Percentiles rank a stretch among this genome's conserved stretches.
phyloP scores from a whole-genome alignment of 2,797 vertebrate species.

The Avahi laniger region DNA sequence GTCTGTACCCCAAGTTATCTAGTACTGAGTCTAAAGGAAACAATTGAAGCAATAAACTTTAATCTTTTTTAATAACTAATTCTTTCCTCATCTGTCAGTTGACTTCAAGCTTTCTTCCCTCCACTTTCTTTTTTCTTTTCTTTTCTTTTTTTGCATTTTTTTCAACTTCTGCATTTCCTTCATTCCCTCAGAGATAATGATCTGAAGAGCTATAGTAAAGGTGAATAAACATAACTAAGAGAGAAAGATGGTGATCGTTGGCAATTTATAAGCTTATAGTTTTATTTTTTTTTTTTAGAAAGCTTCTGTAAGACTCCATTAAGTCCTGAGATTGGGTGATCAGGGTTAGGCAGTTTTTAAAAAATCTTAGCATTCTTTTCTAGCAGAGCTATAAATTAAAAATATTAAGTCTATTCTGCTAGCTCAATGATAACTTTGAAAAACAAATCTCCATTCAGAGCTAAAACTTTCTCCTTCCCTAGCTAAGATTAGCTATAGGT shows the following conservation, averaged over 20 bases:
- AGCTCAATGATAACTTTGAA: not conserved
- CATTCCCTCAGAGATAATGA: not conserved
- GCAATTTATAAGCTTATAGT: not conserved
- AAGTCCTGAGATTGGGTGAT: not conserved
- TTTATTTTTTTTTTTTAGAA: constrained; percentile 11
- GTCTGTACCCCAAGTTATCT: not conserved
- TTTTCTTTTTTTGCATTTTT: not conserved
- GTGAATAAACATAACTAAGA: not conserved
- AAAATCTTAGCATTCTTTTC: not conserved
- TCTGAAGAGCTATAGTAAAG: not conserved
- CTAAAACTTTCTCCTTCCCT: not conserved
- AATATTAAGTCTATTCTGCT: not conserved
- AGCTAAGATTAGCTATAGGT: not conserved
- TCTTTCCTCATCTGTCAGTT: not conserved
- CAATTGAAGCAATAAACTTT: not conserved
- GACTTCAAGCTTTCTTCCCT: not conserved
- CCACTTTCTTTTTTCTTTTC: not conserved
- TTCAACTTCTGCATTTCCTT: not conserved
- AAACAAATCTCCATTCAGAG: not conserved
- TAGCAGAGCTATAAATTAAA: not conserved
- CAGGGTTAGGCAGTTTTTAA: not conserved
- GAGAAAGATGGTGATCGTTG: not conserved
- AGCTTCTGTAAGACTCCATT: not conserved
- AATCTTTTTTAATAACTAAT: not conserved
- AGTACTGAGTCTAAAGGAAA: not conserved